These are phyloP conservation scores for Hydropsyche tenuis DNA, from an alignment of 1,140 invertebrate genomes.

Conservation along the genomic window DNA sequence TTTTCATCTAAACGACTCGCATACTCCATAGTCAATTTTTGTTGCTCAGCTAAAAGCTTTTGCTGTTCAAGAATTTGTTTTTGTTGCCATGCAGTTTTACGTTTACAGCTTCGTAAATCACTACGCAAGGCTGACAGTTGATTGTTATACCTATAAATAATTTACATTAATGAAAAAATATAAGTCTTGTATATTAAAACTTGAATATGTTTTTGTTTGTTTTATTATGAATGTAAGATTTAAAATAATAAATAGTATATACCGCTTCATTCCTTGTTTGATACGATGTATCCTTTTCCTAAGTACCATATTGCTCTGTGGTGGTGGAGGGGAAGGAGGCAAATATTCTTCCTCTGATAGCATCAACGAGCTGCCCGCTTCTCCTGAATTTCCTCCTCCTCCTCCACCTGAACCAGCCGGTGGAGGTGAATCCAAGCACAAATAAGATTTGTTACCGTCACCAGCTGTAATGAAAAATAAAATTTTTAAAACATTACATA, in stretches of 20 bases:
- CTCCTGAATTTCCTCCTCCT: constrained; percentile 54
- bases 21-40: constrained; percentile 80
- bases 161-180: constrained; percentile 20
- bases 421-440: constrained; percentile 69
- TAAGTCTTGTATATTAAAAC: constrained; percentile 33
- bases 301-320: constrained; percentile 83
- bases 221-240: too few relatives aligned
- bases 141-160: constrained; percentile 70
- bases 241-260: background rate
- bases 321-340: constrained; percentile 66
- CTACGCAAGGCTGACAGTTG: constrained; percentile 76
- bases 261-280: constrained; percentile 87
- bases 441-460: constrained; percentile 68
- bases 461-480: constrained; percentile 59
- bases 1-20: constrained; percentile 83
- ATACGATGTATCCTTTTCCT: constrained; percentile 85
- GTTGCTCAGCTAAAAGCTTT: constrained; percentile 75
- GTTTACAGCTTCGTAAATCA: constrained; percentile 78
- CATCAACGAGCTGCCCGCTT: constrained; percentile 57
- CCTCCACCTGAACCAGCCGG: constrained; percentile 58
- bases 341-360: constrained; percentile 64
- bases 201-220: background rate
- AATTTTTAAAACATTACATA: background rate
- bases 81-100: constrained; percentile 80
- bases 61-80: constrained; percentile 85